Evolutionary conservation across 2,888 invertebrate species (phyloP), one percentile per base, ranked within the genome.

Genomic region (Eupithecia tripunctaria): DNA sequence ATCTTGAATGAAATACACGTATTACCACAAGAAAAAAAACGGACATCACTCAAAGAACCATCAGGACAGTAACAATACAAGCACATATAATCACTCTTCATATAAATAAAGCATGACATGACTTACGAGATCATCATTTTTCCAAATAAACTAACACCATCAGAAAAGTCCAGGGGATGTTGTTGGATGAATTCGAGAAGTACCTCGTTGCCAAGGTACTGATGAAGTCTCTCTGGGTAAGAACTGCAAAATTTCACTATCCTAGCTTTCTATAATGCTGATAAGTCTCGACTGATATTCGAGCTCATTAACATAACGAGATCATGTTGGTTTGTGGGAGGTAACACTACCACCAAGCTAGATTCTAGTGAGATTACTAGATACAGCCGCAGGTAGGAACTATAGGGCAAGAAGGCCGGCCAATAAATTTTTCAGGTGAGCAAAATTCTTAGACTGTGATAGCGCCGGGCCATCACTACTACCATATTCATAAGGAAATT

Each of bases 111-210:
- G n/a, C n/a, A n/a, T n/a, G n/a, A 41, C 51, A 59, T 32, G 27
- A 80, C 79, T 80, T 76, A 80, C 79, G n/a, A n/a, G n/a, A n/a
- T n/a, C n/a, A 74, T 67, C 70, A 79, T 77, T 77, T 77, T 76
- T 36, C 41, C 76, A 76, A 81, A 81, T 68, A 79, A 79, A 76
- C 71, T 72, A 80, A 76, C 43, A 72, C 81, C 77, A 65, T 75
- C 77, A 32, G 80, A 79, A 74, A 78, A 81, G 76, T 79, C 79
- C 64, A 81, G 78, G 25, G 81, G 72, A 32, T 81, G 81, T 43
- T 76, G 71, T 76, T 81, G 79, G 29, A 80, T 73, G 72, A 77
- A 76, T 62, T 77, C 78, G 10, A 79, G 81, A 10, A 80, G 72
- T 27, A 79, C 70, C 59, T 73, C 74, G 75, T 74, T 70, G 66